Base-by-base conservation (phyloP, 2,888 invertebrate genomes). In the Rhingia campestris region DNA sequence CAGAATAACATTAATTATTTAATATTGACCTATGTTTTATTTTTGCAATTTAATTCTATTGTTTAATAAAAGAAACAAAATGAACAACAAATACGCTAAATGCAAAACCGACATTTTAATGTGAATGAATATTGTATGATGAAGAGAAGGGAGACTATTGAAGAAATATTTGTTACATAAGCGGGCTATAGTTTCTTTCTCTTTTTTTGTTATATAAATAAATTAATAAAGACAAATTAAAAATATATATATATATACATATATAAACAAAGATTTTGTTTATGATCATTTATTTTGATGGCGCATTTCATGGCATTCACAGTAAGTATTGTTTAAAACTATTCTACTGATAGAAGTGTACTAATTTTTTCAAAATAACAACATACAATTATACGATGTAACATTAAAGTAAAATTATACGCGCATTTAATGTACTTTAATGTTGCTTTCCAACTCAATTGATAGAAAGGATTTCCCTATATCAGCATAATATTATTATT, bases 151-250 rank as follows among this genome's bases (percentile, higher is more conserved):
- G 22, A 61, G 22, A 54, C 10, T 35, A 53, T 35, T 35, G 10
- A 61, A 47, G 41, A 67, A 37, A 69, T 47, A 69, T 69, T 76
- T 69, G 76, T 76, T 76, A 76, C 14, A 61, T 63, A 76, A 61
- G 47, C 54, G 41, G 43, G 47, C 14, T 69, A 63, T 33, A 56
- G 45, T 61, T 73, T 75, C 33, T 66, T 66, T 56, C 56, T 37
- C 43, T 75, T 47, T 76, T 76, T 76, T 76, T 51, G 61, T 63
- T 69, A 56, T 22, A 54, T 54, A 69, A 76, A 69, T 56, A 54
- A 69, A 69, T 49, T 69, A 69, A 69, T 76, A 76, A 76, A 76
- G 59, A 67, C 59, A 69, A 53, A 67, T 76, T 69, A 45, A 56
- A 69, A 69, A 76, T 37, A 56, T 37, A 37, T 56, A 22, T 22